These are phyloP conservation scores for Tipula vernalis DNA, from an alignment of 2,888 invertebrate genomes.

Conservation along the genomic window DNA sequence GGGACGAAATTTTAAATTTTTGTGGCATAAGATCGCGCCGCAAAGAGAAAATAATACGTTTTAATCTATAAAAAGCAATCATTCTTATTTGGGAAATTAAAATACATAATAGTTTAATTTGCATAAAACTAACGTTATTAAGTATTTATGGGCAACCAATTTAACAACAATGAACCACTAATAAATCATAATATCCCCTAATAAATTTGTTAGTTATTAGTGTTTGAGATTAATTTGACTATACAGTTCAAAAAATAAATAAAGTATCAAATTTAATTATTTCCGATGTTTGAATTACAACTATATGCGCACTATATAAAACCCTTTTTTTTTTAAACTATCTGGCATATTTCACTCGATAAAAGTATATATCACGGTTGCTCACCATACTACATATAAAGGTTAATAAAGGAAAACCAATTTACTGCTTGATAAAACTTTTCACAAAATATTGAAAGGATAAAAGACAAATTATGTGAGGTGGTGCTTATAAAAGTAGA, in stretches of 20 bases:
- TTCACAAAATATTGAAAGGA: not conserved
- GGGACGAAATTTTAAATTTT: too few relatives aligned
- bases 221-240: not conserved
- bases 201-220: not conserved
- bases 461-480: not conserved
- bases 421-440: not conserved
- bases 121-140: too few relatives aligned
- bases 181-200: too few relatives aligned
- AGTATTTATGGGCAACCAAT: too few relatives aligned
- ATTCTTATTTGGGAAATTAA: too few relatives aligned
- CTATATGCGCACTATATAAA: not conserved
- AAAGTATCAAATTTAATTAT: not conserved
- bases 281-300: not conserved
- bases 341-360: not conserved
- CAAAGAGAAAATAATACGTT: too few relatives aligned
- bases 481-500: not conserved
- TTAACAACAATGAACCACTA: too few relatives aligned
- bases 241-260: not conserved
- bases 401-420: not conserved
- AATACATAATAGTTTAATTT: too few relatives aligned
- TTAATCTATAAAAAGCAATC: too few relatives aligned
- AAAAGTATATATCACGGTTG: not conserved
- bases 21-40: too few relatives aligned
- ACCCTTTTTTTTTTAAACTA: not conserved
- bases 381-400: not conserved